Base-by-base conservation (phyloP, 1,140 invertebrate genomes). In the Goniozus legneri region DNA sequence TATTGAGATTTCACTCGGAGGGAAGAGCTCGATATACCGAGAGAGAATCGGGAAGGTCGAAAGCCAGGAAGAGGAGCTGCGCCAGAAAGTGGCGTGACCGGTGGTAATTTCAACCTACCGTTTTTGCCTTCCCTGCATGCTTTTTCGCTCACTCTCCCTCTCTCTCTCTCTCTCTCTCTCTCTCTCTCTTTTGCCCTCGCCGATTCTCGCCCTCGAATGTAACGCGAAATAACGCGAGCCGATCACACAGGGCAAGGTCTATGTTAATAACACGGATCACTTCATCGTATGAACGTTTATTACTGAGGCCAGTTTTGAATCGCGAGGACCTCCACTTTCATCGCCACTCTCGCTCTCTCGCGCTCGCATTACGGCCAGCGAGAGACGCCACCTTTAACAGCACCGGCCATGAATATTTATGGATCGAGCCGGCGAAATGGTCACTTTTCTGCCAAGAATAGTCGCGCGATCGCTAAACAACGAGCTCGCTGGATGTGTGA, bases 251-350 rank as follows among this genome's bases (percentile, higher is more conserved):
- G 60, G 62, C 70, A 71, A 71, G 69, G 70, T 73, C 70, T 73
- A 70, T 71, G 69, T 71, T 73, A 73, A 71, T 70, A 68, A 65
- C 66, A 61, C 51, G 50, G 64, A 71, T 71, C 65, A 60, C 58
- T 69, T 65, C 55, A 68, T 71, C 56, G 67, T 67, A 69, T 73
- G 69, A 59, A 65, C 57, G 62, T 54, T 67, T 64, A 69, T 69
- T 69, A 64, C 52, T 63, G 44, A 48, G 46, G 45, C 43, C 39
- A 46, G 54, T 55, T 67, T 62, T 56, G 56, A 60, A 65, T 67
- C 59, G 54, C 50, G 52, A 50, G 37, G 48, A 53, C 7, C 27
- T 22, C 41, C n/a, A n/a, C n/a, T n/a, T n/a, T n/a, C n/a, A n/a
- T n/a, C n/a, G n/a, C n/a, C n/a, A n/a, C n/a, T n/a, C n/a, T n/a